Evolutionary conservation across 2,888 invertebrate species (phyloP), one percentile per base, ranked within the genome.

Genomic region (Agonopterix subpropinquella): DNA sequence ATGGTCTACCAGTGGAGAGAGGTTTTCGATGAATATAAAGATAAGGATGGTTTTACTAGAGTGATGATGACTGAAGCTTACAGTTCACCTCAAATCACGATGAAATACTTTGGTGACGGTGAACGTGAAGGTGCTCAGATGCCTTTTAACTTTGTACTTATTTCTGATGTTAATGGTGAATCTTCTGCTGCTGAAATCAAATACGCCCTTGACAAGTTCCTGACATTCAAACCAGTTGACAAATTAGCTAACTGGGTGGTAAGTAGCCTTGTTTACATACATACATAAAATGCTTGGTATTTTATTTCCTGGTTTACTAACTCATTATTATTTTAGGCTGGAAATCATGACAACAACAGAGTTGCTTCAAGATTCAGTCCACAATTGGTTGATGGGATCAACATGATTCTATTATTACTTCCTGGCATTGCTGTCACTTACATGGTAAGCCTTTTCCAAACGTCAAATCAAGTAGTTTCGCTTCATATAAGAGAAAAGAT

Each of bases 371-470:
- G 95, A 57, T 92, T 91, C 54, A 94, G 94, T 0, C 80, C 87
- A 4, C 89, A 91, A 49, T 84, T 93, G 59, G 91, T 93, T 0
- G 96, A 96, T 75, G 93, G 93, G 10, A 90, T 96, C 67, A 95
- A 96, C 69, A 95, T 97, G 93, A 73, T 98, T 47, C 84, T 92
- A 13, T 85, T 96, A 68, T 89, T 96, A 11, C 82, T 98, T 48
- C 97, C 96, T 1, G 98, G 98, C 41, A 91, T 96, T 4, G 92
- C 93, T 15, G 92, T 97, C 8, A 94, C 95, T 0, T 98, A 98
- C 69, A 95, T 97, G 86, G 91, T 91, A 64, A 77, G 75, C 48
- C 18, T 36, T 28, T 7, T 28, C 28, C 28, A 28, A 28, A 28
- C 7, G 4, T 5, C 28, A 4, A 28, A 28, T 28, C 28, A 28